phyloP scores from a whole-genome alignment of 2,888 invertebrate genomes.

The Sminthurinus aureus region DNA sequence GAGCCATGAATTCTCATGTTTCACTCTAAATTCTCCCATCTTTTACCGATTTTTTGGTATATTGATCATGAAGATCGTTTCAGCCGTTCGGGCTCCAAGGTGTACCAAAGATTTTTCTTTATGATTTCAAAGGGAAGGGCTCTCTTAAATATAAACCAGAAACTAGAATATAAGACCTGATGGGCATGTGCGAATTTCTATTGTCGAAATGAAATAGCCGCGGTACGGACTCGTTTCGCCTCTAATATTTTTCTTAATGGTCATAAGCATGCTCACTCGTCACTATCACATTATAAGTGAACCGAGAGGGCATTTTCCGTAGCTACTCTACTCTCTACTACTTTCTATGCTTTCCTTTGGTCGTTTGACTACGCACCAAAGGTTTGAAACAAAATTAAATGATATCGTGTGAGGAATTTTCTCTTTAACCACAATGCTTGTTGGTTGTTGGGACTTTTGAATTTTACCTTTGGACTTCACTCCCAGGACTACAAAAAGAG shows the following conservation, averaged over 20 bases:
- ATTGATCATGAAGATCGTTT: too few species aligned
- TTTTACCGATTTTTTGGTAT: too few species aligned
- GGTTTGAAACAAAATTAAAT: conserved; percentile 3
- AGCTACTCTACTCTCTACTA: not conserved
- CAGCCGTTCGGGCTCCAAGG: too few species aligned
- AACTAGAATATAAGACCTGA: too few species aligned
- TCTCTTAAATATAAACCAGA: too few species aligned
- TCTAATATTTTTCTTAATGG: not conserved
- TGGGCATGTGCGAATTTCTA: too few species aligned
- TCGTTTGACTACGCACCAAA: not conserved
- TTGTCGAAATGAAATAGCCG: too few species aligned
- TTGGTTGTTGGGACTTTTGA: not conserved
- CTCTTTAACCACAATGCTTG: conserved; percentile 26
- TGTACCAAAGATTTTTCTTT: too few species aligned
- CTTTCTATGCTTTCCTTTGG: not conserved
- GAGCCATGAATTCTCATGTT: too few species aligned
- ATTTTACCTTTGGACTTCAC: conserved; percentile 9
- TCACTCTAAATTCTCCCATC: too few species aligned
- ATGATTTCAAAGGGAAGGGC: too few species aligned
- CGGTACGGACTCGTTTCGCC: too few species aligned
- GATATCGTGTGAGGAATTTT: conserved; percentile 32
- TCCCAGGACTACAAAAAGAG: conserved; percentile 12
- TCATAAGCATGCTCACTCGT: not conserved
- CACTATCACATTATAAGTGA: not conserved
- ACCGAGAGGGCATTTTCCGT: not conserved